A percentile compares a stretch with the other conserved stretches of the same genome.
Conservation (phyloP, 2,113 vertebrate species). For the western clawed frog (Xenopus tropicalis) region DNA sequence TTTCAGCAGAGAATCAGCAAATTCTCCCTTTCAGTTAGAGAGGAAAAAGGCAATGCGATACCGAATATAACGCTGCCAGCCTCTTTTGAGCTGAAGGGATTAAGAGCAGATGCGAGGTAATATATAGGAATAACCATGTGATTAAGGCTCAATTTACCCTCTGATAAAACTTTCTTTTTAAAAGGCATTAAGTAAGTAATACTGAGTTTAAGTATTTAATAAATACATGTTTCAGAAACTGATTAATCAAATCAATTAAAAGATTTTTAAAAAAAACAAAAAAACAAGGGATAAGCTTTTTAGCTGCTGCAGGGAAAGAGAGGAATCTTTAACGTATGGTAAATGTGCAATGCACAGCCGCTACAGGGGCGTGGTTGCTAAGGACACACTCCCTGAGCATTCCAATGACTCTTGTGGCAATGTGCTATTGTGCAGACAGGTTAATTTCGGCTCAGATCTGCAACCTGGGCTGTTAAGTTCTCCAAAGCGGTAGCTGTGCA, state of each 20-base stretch:
- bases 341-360: slow-evolving; percentile 74
- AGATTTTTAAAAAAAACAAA: slow-evolving; percentile 61
- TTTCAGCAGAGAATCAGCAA: slow-evolving; percentile 55
- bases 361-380: slow-evolving; percentile 64
- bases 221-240: slow-evolving; percentile 77
- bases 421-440: slow-evolving; percentile 75
- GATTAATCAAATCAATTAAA: slow-evolving; percentile 76
- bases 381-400: slow-evolving; percentile 65
- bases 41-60: not conserved
- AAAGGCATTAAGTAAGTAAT: slow-evolving; percentile 82
- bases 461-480: slow-evolving; percentile 76
- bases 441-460: slow-evolving; percentile 80
- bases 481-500: slow-evolving; percentile 82
- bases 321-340: slow-evolving; percentile 74
- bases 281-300: slow-evolving; percentile 57
- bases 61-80: not conserved
- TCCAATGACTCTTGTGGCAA: slow-evolving; percentile 68
- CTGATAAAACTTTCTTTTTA: slow-evolving; percentile 75
- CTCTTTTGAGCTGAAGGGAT: slow-evolving; percentile 38
- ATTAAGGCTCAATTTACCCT: slow-evolving; percentile 82
- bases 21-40: slow-evolving; percentile 38
- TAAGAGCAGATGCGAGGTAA: slow-evolving; percentile 75
- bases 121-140: slow-evolving; percentile 77
- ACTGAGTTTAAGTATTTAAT: slow-evolving; percentile 83
- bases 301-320: slow-evolving; percentile 71